Evolutionary conservation across 35 echinoderm and acorn worm genomes (phyloP), one percentile per base, ranked within the genome.

Genomic region (Amphiura filiformis): DNA sequence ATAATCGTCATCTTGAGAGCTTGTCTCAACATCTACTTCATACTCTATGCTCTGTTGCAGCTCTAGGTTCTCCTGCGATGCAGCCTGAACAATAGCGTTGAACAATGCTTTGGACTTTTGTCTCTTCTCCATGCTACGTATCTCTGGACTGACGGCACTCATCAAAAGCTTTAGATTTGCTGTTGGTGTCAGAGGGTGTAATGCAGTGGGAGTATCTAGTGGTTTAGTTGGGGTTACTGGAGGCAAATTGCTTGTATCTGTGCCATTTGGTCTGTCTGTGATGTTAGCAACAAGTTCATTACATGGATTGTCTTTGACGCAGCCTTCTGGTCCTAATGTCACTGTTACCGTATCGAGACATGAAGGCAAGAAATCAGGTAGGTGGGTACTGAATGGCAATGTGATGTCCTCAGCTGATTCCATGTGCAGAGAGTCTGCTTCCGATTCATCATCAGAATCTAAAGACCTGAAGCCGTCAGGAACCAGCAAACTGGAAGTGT

Each of bases 141-240:
- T 99, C 34, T 95, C 90, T 0, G 96, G 96, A 47, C 93, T 94
- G 32, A 81, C 87, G 0, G 88, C 96, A 77, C 90, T 95, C 1
- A 90, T 82, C 15, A 95, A 84, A 65, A 95, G 89, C 78, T 99
- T 94, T 22, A 95, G 84, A 81, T 99, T 99, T 14, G 96, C 87
- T 37, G 96, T 99, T 31, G 96, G 96, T 44, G 96, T 95, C n/a
- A 99, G 31, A 1, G 96, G 96, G 57, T 90, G 88, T 13, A 86
- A n/a, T 13, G 86, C 23, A 0, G 4, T 38, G 35, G 57, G 28
- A 12, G 33, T 49, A 18, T 57, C 65, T 15, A 20, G 39, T 38
- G 90, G 89, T 44, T 99, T 99, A 33, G 90, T 94, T 57, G 93
- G 93, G n/a, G 88, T 92, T 20, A 90, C 80, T 28, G 95, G 92